Evolutionary conservation across 2,113 vertebrate species (phyloP), one percentile per base, ranked within the genome.

Genomic region (Hypocryptadius cinnamomeus): DNA sequence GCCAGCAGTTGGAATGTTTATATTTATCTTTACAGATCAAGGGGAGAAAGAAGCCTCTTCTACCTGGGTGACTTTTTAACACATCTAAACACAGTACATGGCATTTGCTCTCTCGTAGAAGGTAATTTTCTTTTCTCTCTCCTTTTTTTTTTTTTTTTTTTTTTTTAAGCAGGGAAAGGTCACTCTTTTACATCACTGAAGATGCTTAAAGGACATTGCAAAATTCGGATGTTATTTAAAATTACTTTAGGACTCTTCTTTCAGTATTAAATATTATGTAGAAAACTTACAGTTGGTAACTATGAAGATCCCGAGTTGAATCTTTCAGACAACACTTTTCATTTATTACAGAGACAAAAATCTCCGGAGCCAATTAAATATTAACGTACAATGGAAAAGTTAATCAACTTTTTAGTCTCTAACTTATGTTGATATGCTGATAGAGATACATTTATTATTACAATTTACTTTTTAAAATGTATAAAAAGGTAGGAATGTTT

Each of bases 401-500:
- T 73, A 69, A 50, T n/a, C 4, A 48, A n/a, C 12, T 50, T 87
- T 95, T 77, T 63, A 95, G 79, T 56, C n/a, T 77, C 64, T 37
- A 90, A 89, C 86, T 91, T 85, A 69, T 89, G 90, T 59, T 50
- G 72, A 40, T 42, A 73, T 50, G 19, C 42, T 69, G 14, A 64
- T 21, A 93, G 59, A 95, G 95, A 92, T 59, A 30, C 11, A 83
- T 70, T 95, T 89, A 63, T 57, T 83, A 85, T 56, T 92, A 91
- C 21, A 9, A 78, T 80, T 89, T 72, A 61, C 35, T 93, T 89
- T 85, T 77, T 2, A 53, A 73, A 64, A 57, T 21, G 1, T 44
- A 42, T 50, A 2, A 82, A 89, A 48, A 84, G 20, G 31, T 14
- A 60, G 18, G 19, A 37, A 64, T 64, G 95, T 95, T 92, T 74